Evolutionary conservation across 2,888 invertebrate genomes (phyloP).

Genomic region (Drosophila bunnanda): DNA sequence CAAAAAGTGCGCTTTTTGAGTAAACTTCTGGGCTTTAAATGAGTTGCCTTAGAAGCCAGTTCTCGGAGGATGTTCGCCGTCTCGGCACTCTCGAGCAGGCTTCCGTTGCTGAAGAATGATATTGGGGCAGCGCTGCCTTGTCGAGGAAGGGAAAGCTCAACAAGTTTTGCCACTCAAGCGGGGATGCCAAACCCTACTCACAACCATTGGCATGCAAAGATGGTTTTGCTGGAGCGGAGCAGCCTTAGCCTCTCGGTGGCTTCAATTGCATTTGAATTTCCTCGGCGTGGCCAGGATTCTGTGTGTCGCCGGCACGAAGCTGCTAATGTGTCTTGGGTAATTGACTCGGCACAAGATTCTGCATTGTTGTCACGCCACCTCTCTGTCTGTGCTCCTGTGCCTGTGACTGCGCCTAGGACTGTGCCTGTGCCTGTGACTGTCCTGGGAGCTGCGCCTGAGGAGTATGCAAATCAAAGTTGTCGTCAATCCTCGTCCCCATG

Average conservation of each 20-base stretch:
- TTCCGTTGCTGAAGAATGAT: constrained; percentile 31
- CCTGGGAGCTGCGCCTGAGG: constrained; percentile 37
- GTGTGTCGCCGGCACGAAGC: constrained; percentile 51
- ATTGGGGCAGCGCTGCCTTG: constrained; percentile 20
- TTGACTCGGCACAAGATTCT: constrained; percentile 71
- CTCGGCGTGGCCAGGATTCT: constrained; percentile 37
- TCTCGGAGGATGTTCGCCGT: constrained; percentile 6
- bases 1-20: constrained; percentile 32
- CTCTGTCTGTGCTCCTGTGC: constrained; percentile 21
- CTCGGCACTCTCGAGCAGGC: constrained; percentile 43
- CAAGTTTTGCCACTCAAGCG: constrained; percentile 72
- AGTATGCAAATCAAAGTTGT: constrained; percentile 74
- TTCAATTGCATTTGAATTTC: constrained; percentile 69
- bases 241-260: constrained; percentile 9
- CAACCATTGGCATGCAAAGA: constrained; percentile 44
- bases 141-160: constrained; percentile 50
- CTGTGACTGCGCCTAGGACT: constrained; percentile 8
- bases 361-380: constrained; percentile 76
- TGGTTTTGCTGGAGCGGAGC: background rate
- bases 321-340: constrained; percentile 80
- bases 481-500: constrained; percentile 47
- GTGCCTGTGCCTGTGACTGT: constrained; percentile 12
- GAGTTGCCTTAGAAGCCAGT: constrained; percentile 60
- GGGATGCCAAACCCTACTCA: constrained; percentile 16
- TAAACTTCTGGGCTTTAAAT: constrained; percentile 67